Evolutionary conservation across 2,797 vertebrate species (phyloP).

Genomic region (Poliocrania exsul): DNA sequence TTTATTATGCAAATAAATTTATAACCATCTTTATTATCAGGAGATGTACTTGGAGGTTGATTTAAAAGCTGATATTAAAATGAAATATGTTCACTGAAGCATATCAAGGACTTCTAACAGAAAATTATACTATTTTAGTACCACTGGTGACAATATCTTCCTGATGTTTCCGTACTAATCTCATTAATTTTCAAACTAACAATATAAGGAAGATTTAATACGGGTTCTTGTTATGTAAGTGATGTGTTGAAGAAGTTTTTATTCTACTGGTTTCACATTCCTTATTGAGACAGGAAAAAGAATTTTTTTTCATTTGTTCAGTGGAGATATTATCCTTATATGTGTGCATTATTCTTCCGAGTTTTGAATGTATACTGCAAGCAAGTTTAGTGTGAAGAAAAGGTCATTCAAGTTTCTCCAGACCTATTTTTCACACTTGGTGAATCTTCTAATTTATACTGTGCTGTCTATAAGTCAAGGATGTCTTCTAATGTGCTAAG

Average conservation of each 20-base stretch:
- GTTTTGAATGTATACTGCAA: neutral
- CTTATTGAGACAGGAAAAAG: neutral
- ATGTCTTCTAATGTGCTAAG: neutral
- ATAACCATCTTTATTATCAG: slow-evolving; percentile 36
- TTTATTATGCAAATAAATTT: slow-evolving; percentile 67
- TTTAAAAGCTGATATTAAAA: slow-evolving; percentile 60
- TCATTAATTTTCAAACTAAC: slow-evolving; percentile 40
- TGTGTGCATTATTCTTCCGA: neutral
- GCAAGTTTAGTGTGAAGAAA: neutral
- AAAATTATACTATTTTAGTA: slow-evolving; percentile 19
- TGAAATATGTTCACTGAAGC: slow-evolving; percentile 48
- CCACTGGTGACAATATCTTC: neutral
- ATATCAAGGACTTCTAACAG: slow-evolving; percentile 22
- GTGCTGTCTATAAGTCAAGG: neutral
- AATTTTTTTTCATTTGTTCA: neutral
- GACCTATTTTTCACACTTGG: neutral
- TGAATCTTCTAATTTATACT: neutral
- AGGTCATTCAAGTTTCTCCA: neutral
- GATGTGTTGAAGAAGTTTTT: neutral
- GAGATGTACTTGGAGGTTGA: slow-evolving; percentile 26
- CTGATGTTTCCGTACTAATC: slow-evolving; percentile 31
- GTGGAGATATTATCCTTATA: neutral
- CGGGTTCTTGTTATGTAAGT: neutral
- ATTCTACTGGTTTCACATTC: neutral
- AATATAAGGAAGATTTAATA: slow-evolving; percentile 3